Percentiles rank a stretch among this genome's conserved stretches.
Evolutionary conservation across 2,888 invertebrate genomes (phyloP).

Genomic region (Erannis defoliaria): DNA sequence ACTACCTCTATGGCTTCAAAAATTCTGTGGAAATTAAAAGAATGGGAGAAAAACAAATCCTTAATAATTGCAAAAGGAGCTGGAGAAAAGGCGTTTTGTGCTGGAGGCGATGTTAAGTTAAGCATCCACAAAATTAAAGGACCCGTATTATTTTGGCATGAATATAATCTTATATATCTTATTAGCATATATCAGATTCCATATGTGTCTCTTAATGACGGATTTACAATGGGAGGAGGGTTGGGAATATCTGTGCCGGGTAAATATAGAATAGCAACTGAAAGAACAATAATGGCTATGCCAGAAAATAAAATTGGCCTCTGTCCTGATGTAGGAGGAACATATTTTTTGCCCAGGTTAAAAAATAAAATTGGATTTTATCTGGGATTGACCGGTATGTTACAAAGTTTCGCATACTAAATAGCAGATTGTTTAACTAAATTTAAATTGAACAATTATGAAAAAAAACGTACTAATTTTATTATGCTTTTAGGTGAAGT

Average conservation of each 20-base stretch:
- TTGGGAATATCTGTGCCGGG: slow-evolving; percentile 98
- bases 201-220: slow-evolving; percentile 96
- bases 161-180: slow-evolving; percentile 94
- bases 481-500: slow-evolving; percentile 76
- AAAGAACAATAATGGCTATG: slow-evolving; percentile 98
- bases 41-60: slow-evolving; percentile 91
- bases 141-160: slow-evolving; percentile 93
- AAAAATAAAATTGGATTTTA: slow-evolving; percentile 95
- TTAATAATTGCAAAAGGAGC: slow-evolving; percentile 92
- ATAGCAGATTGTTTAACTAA: slow-evolving; percentile 38
- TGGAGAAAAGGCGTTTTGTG: slow-evolving; percentile 98
- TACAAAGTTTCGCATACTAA: too few species aligned
- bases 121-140: slow-evolving; percentile 89
- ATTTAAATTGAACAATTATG: not conserved
- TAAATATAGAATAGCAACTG: slow-evolving; percentile 96
- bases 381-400: slow-evolving; percentile 96
- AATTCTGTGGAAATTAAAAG: slow-evolving; percentile 90
- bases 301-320: slow-evolving; percentile 99
- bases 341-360: slow-evolving; percentile 95
- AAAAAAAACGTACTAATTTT: too few species aligned
- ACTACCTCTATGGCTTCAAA: slow-evolving; percentile 92
- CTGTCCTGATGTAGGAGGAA: slow-evolving; percentile 98
- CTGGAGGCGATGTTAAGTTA: slow-evolving; percentile 97
- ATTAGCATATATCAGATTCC: slow-evolving; percentile 96
- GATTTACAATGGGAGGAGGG: slow-evolving; percentile 99